Base-by-base conservation (phyloP, 2,113 vertebrate genomes). In the Ophthalmolycus amberensis region DNA sequence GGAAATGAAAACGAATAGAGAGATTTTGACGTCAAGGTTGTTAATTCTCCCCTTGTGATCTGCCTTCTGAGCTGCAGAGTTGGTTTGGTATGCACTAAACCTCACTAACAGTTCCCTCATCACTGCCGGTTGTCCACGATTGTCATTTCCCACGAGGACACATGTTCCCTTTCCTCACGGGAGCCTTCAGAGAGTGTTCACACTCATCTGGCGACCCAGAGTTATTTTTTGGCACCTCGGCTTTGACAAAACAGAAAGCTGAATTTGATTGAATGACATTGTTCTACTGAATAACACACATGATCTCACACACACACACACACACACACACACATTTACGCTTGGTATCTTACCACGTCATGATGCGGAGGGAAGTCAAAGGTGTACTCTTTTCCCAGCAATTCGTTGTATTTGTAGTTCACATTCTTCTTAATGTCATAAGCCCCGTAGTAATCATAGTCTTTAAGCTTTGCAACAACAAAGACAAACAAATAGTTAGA, bases 341-440 rank as follows among this genome's bases (percentile, higher is more conserved):
- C 29, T 72, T n/a, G 18, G 34, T 54, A 11, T 63, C 96, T 94
- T 89, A 98, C 98, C 52, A 92, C 71, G 3, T 96, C 12, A 0
- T 99, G 98, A 93, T 99, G 98, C 0, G 96, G 95, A 1, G 98
- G 98, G 85, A 99, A 99, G 91, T 94, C 93, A 0, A 99, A 99
- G 70, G 98, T 99, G 91, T 98, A 97, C 71, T 99, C 98, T 0
- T 94, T 93, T 0, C 85, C 91, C 56, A 99, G 95, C 77, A 99
- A 91, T n/a, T 38, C 66, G 12, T 85, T 91, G 90, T 99, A 99
- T 79, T 90, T 50, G 52, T 97, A 95, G 77, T 94, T 92, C 9
- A 40, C 1, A 29, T 97, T 96, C 0, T 48, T 89, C 50, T 84
- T 68, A 3, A 34, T 74, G 14, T 95, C 95, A 0, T 99, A 99